Evolutionary conservation across 2,113 vertebrate genomes (phyloP).

Genomic region (Chionomys nivalis): DNA sequence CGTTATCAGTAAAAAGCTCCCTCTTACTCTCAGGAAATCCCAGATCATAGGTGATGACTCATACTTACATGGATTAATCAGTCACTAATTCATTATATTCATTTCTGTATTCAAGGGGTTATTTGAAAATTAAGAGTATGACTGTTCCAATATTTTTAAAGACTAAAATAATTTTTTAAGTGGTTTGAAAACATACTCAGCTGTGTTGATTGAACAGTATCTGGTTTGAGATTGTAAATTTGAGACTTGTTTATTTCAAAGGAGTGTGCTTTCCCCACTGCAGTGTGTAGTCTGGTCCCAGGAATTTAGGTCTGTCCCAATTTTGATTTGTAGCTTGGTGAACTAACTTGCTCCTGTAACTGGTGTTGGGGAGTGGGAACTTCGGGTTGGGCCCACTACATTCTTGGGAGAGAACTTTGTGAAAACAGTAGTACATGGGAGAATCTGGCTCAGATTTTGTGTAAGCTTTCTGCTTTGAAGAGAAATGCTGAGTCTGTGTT

Average conservation of each 20-base stretch:
- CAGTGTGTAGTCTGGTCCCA: background rate
- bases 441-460: background rate
- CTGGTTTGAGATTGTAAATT: background rate
- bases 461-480: background rate
- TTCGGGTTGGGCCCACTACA: background rate
- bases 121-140: slow-evolving; percentile 18
- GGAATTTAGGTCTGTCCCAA: background rate
- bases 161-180: background rate
- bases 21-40: background rate
- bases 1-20: background rate
- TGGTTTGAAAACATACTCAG: background rate
- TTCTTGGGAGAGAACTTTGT: slow-evolving; percentile 35
- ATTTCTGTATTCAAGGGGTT: background rate
- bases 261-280: background rate
- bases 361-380: background rate
- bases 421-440: slow-evolving; percentile 16
- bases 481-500: background rate
- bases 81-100: background rate
- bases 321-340: background rate
- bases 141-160: slow-evolving; percentile 46
- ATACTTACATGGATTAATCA: background rate
- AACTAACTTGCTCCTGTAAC: background rate
- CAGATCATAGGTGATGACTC: background rate
- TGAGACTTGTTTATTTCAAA: slow-evolving; percentile 33
- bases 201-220: background rate